phyloP scores from a whole-genome alignment of 2,888 invertebrate genomes.

The Epirrita christyi region DNA sequence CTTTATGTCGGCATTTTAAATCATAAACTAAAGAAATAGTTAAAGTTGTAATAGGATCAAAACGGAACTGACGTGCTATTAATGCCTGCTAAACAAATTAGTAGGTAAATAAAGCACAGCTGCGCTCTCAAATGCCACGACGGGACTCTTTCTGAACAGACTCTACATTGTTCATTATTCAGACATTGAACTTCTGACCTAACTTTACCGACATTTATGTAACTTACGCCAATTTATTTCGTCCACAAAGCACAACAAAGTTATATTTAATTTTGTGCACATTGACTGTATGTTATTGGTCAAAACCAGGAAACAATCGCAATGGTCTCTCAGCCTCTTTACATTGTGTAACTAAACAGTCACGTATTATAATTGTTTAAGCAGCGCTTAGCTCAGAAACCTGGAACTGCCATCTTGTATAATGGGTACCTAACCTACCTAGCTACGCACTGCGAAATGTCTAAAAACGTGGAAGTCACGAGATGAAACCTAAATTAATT shows the following conservation, averaged over 20 bases:
- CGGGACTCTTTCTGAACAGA: no score
- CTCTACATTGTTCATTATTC: no score
- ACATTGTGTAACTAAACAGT: slow-evolving; percentile 20
- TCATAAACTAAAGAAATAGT: no score
- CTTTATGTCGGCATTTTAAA: no score
- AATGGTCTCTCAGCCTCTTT: slow-evolving; percentile 13
- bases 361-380: slow-evolving; percentile 24
- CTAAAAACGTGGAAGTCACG: slow-evolving; percentile 21
- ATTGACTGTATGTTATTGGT: not conserved
- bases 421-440: no score
- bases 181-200: slow-evolving; percentile 11
- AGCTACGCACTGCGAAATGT: slow-evolving; percentile 5
- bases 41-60: no score
- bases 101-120: no score
- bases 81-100: no score
- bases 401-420: slow-evolving; percentile 12
- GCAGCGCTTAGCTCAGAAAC: slow-evolving; percentile 18
- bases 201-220: not conserved
- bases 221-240: slow-evolving; percentile 2
- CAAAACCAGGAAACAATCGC: slow-evolving; percentile 18
- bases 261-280: not conserved
- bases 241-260: not conserved
- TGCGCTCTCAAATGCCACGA: no score
- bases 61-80: no score
- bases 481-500: not conserved